phyloP scores from a whole-genome alignment of 2,797 vertebrate genomes.

The Melanotaenia maccullochi region DNA sequence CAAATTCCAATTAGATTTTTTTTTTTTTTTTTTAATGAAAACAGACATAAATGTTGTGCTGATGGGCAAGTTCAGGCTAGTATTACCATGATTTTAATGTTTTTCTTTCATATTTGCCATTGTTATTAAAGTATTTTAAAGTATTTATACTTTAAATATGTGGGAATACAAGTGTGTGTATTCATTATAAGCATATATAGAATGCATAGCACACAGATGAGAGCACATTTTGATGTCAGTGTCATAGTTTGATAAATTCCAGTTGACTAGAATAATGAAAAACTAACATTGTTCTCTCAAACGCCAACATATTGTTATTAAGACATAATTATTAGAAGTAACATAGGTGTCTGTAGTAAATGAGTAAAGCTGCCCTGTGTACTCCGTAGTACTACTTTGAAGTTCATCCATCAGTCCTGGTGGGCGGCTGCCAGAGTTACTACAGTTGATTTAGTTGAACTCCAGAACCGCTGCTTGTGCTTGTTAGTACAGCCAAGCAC shows the following conservation, averaged over 20 bases:
- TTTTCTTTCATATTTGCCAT: slow-evolving; percentile 32
- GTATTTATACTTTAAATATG: background rate
- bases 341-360: background rate
- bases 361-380: background rate
- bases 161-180: background rate
- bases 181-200: background rate
- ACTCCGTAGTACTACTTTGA: background rate
- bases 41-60: slow-evolving; percentile 12
- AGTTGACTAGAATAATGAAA: background rate
- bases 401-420: slow-evolving; percentile 1
- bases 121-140: slow-evolving; percentile 3
- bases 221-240: background rate
- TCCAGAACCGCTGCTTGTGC: background rate
- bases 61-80: slow-evolving; percentile 1
- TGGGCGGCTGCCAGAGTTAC: background rate
- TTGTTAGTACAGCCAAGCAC: slow-evolving; percentile 10
- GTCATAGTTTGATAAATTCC: background rate
- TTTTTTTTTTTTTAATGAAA: slow-evolving; percentile 8
- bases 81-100: slow-evolving; percentile 6
- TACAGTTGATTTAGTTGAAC: background rate
- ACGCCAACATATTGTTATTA: background rate
- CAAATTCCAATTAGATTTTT: slow-evolving; percentile 32
- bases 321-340: background rate
- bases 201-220: background rate
- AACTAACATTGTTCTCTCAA: background rate